Conservation (phyloP, 2,113 vertebrate species). For the Gasterosteus aculeatus region DNA sequence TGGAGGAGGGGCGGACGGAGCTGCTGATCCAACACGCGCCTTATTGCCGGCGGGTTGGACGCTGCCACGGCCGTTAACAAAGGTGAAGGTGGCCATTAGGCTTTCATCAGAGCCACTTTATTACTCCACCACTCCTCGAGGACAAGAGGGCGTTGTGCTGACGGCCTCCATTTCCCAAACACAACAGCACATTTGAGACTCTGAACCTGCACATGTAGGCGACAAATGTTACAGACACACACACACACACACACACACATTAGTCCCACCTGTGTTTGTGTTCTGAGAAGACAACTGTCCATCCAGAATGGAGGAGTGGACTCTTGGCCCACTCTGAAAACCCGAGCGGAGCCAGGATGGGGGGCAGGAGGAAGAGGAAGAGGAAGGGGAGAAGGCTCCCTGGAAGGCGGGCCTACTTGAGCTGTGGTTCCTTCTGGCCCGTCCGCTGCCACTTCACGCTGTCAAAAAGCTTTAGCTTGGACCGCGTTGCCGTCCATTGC, state of each 20-base stretch:
- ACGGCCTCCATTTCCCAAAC: slow-evolving; percentile 53
- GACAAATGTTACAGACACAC: not conserved
- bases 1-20: slow-evolving; percentile 25
- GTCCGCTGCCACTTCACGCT: slow-evolving; percentile 43
- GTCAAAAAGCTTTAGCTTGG: slow-evolving; percentile 52
- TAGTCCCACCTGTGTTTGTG: slow-evolving; percentile 31
- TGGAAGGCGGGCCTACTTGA: slow-evolving; percentile 59
- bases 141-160: slow-evolving; percentile 79
- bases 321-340: slow-evolving; percentile 25
- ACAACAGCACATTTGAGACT: slow-evolving; percentile 33
- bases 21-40: slow-evolving; percentile 30
- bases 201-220: slow-evolving; percentile 3
- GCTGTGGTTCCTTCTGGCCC: slow-evolving; percentile 33
- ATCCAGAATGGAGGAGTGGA: slow-evolving; percentile 22
- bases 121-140: slow-evolving; percentile 75
- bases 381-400: slow-evolving; percentile 15
- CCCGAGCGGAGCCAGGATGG: slow-evolving; percentile 31
- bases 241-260: not conserved
- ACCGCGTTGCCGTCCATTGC: slow-evolving; percentile 8
- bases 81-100: slow-evolving; percentile 82
- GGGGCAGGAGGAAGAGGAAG: not conserved
- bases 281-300: not conserved
- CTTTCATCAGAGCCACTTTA: slow-evolving; percentile 84
- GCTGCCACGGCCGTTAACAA: slow-evolving; percentile 72
- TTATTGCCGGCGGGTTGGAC: slow-evolving; percentile 42